A percentile compares a stretch with the other conserved stretches of the same genome.
Conservation (phyloP, 35 echinoderm and acorn worm species). For the Chiridota heheva region DNA sequence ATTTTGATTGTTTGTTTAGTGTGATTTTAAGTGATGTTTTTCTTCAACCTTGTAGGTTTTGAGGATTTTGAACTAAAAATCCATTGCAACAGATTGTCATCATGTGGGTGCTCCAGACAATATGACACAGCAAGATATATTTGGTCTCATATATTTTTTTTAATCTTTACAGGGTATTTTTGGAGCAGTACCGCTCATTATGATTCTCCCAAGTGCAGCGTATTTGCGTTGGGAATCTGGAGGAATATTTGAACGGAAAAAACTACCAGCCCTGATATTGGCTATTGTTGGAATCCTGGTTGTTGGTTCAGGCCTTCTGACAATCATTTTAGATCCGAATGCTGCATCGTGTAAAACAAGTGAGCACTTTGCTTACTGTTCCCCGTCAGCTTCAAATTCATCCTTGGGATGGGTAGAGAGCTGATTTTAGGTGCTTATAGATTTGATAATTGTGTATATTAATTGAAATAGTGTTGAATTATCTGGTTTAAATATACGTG, state of each 20-base stretch:
- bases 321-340: constrained; percentile 49
- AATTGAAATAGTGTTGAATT: too few relatives aligned
- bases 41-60: too few relatives aligned
- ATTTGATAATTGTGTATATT: too few relatives aligned
- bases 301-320: constrained; percentile 72
- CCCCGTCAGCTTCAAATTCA: not conserved
- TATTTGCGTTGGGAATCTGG: constrained; percentile 81
- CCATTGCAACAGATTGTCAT: too few relatives aligned
- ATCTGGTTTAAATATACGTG: too few relatives aligned
- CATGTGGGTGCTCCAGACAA: not conserved
- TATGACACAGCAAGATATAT: not conserved
- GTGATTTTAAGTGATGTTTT: too few relatives aligned
- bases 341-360: constrained; percentile 47
- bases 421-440: too few relatives aligned
- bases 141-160: not conserved
- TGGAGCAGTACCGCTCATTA: constrained; percentile 81
- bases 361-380: constrained; percentile 64
- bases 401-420: not conserved
- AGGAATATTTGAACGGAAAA: constrained; percentile 49
- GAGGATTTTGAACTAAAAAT: too few relatives aligned
- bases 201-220: constrained; percentile 66
- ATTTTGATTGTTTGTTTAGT: not conserved
- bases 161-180: constrained; percentile 74
- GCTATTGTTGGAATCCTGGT: constrained; percentile 51
- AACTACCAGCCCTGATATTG: constrained; percentile 78